Conservation (phyloP, 64 coral and sea anemone genomes). For the Catalaphyllia jardinei region DNA sequence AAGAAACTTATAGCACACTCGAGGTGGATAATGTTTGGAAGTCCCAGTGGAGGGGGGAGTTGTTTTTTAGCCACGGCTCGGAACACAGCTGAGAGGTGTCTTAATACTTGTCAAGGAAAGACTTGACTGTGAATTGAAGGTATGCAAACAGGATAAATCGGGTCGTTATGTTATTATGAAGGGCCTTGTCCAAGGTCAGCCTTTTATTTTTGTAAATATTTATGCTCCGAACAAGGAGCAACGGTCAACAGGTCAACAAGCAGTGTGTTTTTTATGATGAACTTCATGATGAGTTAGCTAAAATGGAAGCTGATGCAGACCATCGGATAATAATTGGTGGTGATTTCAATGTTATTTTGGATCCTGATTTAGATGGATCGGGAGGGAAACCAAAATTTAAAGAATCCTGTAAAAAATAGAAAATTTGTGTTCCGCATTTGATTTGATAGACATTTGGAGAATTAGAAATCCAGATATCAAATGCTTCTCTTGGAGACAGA, state of each 20-base stretch:
- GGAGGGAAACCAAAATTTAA: too few relatives aligned
- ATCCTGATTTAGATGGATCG: too few relatives aligned
- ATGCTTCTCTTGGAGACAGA: too few relatives aligned
- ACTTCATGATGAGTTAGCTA: not conserved
- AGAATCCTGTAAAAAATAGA: too few relatives aligned
- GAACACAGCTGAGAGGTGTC: conserved; percentile 19
- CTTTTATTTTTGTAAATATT: conserved; percentile 39
- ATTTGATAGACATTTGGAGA: too few relatives aligned
- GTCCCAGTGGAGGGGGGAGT: conserved; percentile 30
- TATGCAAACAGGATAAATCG: not conserved
- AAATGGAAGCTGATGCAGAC: not conserved
- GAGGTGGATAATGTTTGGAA: not conserved
- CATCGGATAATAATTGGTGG: too few relatives aligned
- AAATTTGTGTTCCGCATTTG: too few relatives aligned
- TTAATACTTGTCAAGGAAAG: conserved; percentile 17
- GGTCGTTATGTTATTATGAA: conserved; percentile 28
- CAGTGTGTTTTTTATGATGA: not conserved
- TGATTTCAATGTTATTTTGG: too few relatives aligned
- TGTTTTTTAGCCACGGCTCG: conserved; percentile 36
- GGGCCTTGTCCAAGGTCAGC: conserved; percentile 10
- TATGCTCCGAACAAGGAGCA: conserved; percentile 56
- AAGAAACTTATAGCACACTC: too few relatives aligned
- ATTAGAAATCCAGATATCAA: too few relatives aligned
- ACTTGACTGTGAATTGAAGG: conserved; percentile 24
- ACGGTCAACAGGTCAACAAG: too few relatives aligned